Percentiles rank a stretch among this genome's conserved stretches.
phyloP scores from a whole-genome alignment of 2,113 vertebrate genomes.

The Lepus europaeus region DNA sequence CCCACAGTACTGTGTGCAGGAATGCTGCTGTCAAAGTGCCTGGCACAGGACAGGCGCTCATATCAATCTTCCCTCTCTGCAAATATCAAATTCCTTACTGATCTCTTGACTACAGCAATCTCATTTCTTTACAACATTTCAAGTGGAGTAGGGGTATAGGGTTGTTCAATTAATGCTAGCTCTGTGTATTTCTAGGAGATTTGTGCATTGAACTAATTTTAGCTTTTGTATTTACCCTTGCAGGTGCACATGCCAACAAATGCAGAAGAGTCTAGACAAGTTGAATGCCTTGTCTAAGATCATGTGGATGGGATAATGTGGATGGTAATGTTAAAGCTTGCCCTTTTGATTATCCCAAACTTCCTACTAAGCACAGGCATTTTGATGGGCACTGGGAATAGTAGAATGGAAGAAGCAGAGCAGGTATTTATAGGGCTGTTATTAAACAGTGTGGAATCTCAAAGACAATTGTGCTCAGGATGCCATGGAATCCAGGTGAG shows the following conservation, averaged over 20 bases:
- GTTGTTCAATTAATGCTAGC: not conserved
- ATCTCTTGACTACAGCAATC: not conserved
- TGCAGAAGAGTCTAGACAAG: not conserved
- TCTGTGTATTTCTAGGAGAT: not conserved
- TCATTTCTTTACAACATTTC: slow-evolving; percentile 9
- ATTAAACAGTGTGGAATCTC: not conserved
- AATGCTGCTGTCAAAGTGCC: not conserved
- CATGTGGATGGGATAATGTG: not conserved
- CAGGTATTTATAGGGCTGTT: not conserved
- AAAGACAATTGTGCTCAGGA: not conserved
- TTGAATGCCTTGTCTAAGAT: not conserved
- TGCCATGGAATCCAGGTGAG: not conserved
- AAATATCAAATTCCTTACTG: not conserved
- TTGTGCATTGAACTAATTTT: not conserved
- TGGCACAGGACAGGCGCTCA: not conserved
- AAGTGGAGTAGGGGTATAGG: not conserved
- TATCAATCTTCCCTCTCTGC: not conserved
- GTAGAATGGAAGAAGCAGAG: not conserved
- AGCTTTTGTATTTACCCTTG: not conserved
- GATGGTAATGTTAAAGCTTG: not conserved
- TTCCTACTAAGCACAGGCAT: not conserved
- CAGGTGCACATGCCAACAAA: not conserved
- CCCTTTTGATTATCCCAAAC: slow-evolving; percentile 8
- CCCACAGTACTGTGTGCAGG: not conserved
- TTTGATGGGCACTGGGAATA: not conserved